Base-by-base conservation (phyloP, 2,888 invertebrate genomes). In the Sceliomorpha sp. region DNA sequence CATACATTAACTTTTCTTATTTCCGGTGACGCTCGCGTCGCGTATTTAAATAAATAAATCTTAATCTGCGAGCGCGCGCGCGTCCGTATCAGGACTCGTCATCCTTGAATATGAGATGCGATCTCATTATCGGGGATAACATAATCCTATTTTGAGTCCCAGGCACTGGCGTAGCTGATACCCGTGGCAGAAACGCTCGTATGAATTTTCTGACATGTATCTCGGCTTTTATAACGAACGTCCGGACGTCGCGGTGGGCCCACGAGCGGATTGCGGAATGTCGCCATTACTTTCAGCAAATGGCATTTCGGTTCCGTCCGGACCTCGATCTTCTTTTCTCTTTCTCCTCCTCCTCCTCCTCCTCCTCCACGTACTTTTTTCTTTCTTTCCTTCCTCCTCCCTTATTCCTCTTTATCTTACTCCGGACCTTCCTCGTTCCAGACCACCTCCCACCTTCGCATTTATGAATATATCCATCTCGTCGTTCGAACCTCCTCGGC, bases 281-380 rank as follows among this genome's bases (percentile, higher is more conserved):
- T 67, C 70, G 75, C 75, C 75, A 72, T 78, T 77, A 73, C 76
- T 79, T 78, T 77, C 77, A 72, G 60, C 74, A 68, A 64, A 71
- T 72, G 64, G 67, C 70, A 66, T 70, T 70, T 51, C 73, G 71
- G n/a, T 74, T 75, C 69, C 56, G 70, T 59, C 68, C 72, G 70
- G 58, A 17, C 29, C n/a, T n/a, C n/a, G n/a, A 50, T 69, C 44
- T 63, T 47, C 47, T 27, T 50, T 50, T 40, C 26, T 24, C 29
- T 3, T 20, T 48, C 8, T 15, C 34, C 9, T 20, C 8, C 17
- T 48, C n/a, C n/a, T n/a, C n/a, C n/a, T n/a, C n/a, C n/a, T n/a
- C n/a, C 9, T 29, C 2, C 3, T 1, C 13, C 32, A 13, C 47
- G 6, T 31, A 4, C 9, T 32, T 32, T 20, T 14, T 6, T 4